Percentiles rank a stretch among this genome's conserved stretches.
Conservation (phyloP, 2,888 invertebrate genomes). For the Harpalus rufipes region DNA sequence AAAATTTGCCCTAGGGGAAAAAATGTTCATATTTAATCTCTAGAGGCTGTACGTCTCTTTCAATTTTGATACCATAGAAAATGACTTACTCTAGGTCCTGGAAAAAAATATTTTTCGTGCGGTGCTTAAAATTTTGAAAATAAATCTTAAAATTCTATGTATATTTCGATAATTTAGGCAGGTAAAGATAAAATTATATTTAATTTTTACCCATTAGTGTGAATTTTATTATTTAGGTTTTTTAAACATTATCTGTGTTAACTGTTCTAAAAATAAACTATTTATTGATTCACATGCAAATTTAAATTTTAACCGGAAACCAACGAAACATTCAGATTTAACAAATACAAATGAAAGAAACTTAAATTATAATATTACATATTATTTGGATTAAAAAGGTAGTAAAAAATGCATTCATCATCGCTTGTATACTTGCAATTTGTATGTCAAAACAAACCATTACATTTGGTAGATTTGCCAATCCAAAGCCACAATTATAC, state of each 20-base stretch:
- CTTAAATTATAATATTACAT: constrained; percentile 22
- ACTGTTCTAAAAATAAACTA: constrained; percentile 3
- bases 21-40: too few relatives aligned
- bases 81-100: too few relatives aligned
- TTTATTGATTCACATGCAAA: constrained; percentile 9
- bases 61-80: too few relatives aligned
- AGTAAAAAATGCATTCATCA: constrained; percentile 37
- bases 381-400: constrained; percentile 17
- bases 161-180: constrained; percentile 7
- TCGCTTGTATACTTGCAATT: constrained; percentile 16
- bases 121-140: background rate
- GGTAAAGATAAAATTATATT: constrained; percentile 10
- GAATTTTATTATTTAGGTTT: constrained; percentile 36
- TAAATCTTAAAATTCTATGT: constrained; percentile 15
- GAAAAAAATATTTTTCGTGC: background rate
- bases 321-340: background rate
- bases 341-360: background rate
- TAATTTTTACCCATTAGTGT: constrained; percentile 23
- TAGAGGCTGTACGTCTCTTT: too few relatives aligned
- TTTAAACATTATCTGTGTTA: constrained; percentile 7
- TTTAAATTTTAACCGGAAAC: constrained; percentile 25
- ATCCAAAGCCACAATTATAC: constrained; percentile 4
- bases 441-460: constrained; percentile 31
- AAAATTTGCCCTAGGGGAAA: too few relatives aligned
- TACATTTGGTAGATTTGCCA: background rate